Evolutionary conservation across 2,888 invertebrate species (phyloP).

Genomic region (Antitype chi): DNA sequence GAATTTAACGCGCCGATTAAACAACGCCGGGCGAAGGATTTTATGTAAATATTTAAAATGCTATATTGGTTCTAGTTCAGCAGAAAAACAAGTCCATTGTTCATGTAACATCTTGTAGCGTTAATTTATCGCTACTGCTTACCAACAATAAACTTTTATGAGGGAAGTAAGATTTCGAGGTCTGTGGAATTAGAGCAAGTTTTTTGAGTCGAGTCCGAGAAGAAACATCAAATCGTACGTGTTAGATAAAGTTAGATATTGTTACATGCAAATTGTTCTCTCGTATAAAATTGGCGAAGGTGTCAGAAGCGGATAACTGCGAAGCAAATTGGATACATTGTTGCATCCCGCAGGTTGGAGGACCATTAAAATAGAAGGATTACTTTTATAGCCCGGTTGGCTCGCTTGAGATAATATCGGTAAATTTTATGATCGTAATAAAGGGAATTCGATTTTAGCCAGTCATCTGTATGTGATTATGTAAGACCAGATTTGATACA

Average conservation of each 20-base stretch:
- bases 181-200: constrained; percentile 49
- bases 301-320: constrained; percentile 71
- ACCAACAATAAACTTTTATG: constrained; percentile 65
- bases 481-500: constrained; percentile 76
- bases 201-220: constrained; percentile 44
- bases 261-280: constrained; percentile 72
- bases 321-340: constrained; percentile 84
- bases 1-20: constrained; percentile 90
- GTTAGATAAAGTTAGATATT: constrained; percentile 52
- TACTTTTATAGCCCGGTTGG: constrained; percentile 88
- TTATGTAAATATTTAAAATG: constrained; percentile 89
- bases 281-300: constrained; percentile 69
- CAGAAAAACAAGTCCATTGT: constrained; percentile 80
- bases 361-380: constrained; percentile 89
- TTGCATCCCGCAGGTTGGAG: constrained; percentile 87
- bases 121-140: constrained; percentile 71
- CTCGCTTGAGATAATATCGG: constrained; percentile 89
- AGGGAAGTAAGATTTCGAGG: constrained; percentile 50
- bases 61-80: constrained; percentile 88
- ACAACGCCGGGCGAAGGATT: constrained; percentile 88
- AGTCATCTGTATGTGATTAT: constrained; percentile 87
- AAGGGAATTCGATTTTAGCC: constrained; percentile 89
- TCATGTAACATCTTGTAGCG: constrained; percentile 75
- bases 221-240: constrained; percentile 30
- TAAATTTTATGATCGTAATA: constrained; percentile 89